Evolutionary conservation across 1,140 invertebrate species (phyloP), one percentile per base, ranked within the genome.

Genomic region (Yoshiicerus persimilis): DNA sequence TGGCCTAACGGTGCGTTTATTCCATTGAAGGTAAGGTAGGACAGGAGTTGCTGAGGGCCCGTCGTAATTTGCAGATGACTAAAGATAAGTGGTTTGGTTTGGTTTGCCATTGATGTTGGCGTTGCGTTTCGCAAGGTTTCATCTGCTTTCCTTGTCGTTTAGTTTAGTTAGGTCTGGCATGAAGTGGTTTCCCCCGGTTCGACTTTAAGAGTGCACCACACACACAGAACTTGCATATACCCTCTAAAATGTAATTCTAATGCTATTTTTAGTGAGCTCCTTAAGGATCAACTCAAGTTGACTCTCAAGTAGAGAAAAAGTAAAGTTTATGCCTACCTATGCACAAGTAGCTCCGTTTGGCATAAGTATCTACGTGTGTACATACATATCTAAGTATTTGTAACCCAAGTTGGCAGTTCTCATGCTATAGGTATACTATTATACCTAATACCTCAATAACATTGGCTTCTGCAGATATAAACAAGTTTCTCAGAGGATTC

Each of bases 41-140:
- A 56, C 13, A 70, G 64, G 27, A 70, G 4, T 70, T 70, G 64
- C 27, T 70, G 64, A 70, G 64, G 27, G 25, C 75, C 32, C 75
- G 34, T 80, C 75, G 75, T 80, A 80, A 80, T 80, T 80, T 80
- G 75, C 75, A 80, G 75, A 80, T 80, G 75, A 80, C 75, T 80
- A 80, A 70, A 70, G 25, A 30, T 16, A 70, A 80, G 75, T 80
- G 75, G 16, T 80, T 80, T 80, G 75, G 16, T 80, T 80, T 80
- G 75, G 32, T 38, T 80, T 36, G 75, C 20, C 20, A 34, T 34
- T 36, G 75, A 77, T 34, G 70, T 77, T 25, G 20, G 75, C 32
- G 75, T 34, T n/a, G 75, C 32, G 34, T 70, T 32, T 70, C 25
- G 13, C 30, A 56, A 56, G 47, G 47, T 56, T 56, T 56, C 47